Percentiles rank a stretch among this genome's conserved stretches.
phyloP scores from a whole-genome alignment of 2,113 vertebrate species.

The Parus major region DNA sequence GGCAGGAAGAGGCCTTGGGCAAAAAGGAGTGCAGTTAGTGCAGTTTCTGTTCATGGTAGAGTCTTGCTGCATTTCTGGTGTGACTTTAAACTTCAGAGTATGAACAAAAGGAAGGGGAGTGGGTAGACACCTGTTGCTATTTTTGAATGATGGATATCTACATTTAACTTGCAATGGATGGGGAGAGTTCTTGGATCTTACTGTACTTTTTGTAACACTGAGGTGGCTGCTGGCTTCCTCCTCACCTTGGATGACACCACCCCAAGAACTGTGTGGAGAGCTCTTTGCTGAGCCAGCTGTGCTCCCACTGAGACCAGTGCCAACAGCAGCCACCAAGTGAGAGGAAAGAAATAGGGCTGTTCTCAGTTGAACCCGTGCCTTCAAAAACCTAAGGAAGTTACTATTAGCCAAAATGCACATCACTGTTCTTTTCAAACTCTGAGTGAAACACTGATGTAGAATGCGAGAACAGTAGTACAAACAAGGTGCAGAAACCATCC shows the following conservation, averaged over 20 bases:
- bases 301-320: rapidly evolving
- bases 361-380: rapidly evolving
- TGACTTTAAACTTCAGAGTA: not conserved
- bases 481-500: not conserved
- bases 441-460: not conserved
- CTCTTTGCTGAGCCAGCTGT: not conserved
- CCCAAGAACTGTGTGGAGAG: rapidly evolving
- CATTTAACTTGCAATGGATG: not conserved
- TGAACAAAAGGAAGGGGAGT: not conserved
- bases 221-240: not conserved
- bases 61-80: not conserved
- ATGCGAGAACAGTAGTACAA: too few species aligned
- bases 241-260: rapidly evolving
- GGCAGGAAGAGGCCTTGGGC: not conserved
- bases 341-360: rapidly evolving
- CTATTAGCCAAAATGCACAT: not conserved
- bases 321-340: not conserved
- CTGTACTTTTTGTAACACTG: not conserved
- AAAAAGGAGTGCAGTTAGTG: not conserved
- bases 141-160: rapidly evolving
- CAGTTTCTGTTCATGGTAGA: not conserved
- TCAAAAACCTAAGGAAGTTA: not conserved
- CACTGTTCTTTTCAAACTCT: not conserved
- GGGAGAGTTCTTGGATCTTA: not conserved
- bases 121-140: not conserved